Conservation (phyloP, 2,888 invertebrate species). For the Lasioglossum calceatum region DNA sequence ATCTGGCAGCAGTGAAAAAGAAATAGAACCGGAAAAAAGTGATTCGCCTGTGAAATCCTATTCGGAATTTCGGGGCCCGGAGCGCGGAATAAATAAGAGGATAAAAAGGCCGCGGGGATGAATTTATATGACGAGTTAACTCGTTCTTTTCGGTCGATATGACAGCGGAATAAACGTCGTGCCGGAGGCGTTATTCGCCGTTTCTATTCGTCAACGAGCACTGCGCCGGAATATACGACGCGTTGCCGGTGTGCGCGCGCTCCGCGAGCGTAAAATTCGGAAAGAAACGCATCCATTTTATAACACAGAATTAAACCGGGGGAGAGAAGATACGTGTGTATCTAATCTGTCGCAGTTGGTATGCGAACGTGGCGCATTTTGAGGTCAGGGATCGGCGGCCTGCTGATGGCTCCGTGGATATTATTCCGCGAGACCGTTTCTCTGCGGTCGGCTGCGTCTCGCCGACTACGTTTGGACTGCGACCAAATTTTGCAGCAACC, state of each 20-base stretch:
- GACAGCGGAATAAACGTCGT: not conserved
- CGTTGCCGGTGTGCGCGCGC: not conserved
- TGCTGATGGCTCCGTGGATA: constrained; percentile 54
- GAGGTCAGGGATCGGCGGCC: constrained; percentile 63
- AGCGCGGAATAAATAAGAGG: not conserved
- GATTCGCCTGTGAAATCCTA: not conserved
- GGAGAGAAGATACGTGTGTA: constrained; percentile 34
- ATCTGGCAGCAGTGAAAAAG: not conserved
- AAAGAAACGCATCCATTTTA: constrained; percentile 49
- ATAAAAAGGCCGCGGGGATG: not conserved
- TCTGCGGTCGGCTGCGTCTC: constrained; percentile 13
- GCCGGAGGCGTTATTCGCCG: not conserved
- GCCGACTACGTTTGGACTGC: constrained; percentile 38
- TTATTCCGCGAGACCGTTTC: constrained; percentile 39
- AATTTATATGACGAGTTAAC: constrained; percentile 15
- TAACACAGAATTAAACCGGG: constrained; percentile 49
- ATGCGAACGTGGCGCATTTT: constrained; percentile 53
- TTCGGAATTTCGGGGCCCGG: not conserved
- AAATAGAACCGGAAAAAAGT: not conserved
- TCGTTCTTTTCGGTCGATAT: not conserved
- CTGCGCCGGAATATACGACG: not conserved
- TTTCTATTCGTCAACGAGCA: constrained; percentile 6
- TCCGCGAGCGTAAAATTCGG: constrained; percentile 34
- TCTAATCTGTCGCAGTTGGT: constrained; percentile 51
- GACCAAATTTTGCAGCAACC: constrained; percentile 38